Percentiles rank a stretch among this genome's conserved stretches.
Evolutionary conservation across 2,113 vertebrate genomes (phyloP).

Genomic region (Oreocharis arfaki): DNA sequence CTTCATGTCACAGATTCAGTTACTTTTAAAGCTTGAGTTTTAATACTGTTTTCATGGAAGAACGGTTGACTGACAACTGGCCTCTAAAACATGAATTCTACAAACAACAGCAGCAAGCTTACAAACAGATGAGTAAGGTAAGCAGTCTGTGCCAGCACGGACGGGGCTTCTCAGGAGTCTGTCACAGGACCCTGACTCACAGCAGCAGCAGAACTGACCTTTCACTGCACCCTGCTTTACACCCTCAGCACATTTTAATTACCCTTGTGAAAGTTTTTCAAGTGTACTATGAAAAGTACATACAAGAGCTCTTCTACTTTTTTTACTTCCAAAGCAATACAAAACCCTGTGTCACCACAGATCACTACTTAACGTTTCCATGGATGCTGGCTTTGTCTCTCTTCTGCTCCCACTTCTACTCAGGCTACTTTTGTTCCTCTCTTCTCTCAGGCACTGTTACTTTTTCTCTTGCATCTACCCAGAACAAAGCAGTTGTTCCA

Average conservation of each 20-base stretch:
- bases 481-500: background rate
- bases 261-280: background rate
- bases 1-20: background rate
- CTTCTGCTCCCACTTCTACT: background rate
- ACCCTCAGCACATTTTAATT: background rate
- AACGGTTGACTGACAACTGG: background rate
- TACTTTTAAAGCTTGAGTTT: background rate
- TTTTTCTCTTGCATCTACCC: background rate
- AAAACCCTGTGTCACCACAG: background rate
- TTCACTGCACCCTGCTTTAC: background rate
- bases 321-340: background rate
- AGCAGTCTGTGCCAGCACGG: fast-evolving
- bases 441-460: background rate
- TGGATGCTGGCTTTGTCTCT: background rate
- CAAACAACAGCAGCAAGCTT: background rate
- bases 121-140: background rate
- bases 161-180: background rate
- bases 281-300: background rate
- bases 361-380: background rate
- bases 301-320: background rate
- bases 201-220: background rate
- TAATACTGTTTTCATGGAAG: background rate
- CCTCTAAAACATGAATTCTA: background rate
- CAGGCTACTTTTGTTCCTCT: background rate
- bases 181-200: background rate